Percentiles rank a stretch among this genome's conserved stretches.
Conservation (phyloP, 1,140 invertebrate genomes). For the Solenopsis invicta region DNA sequence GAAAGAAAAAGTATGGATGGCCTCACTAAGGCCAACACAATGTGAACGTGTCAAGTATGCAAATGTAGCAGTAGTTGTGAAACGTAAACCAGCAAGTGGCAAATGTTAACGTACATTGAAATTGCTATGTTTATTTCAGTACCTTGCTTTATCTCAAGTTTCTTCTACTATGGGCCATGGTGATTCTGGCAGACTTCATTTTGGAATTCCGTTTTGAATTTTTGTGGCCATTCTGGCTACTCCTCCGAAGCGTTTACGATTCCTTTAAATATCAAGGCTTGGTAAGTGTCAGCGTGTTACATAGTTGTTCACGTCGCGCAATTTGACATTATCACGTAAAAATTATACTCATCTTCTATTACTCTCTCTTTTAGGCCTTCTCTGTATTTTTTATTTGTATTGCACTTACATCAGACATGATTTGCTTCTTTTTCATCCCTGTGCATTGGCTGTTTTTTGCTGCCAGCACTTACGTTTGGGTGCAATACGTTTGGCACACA, state of each 20-base stretch:
- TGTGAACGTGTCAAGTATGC: neutral
- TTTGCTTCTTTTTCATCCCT: constrained; percentile 99
- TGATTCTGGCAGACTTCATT: constrained; percentile 98
- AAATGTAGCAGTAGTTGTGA: neutral
- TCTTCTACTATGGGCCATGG: constrained; percentile 97
- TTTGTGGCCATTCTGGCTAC: constrained; percentile 99
- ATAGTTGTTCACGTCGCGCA: neutral
- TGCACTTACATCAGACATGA: constrained; percentile 98
- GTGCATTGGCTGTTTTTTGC: constrained; percentile 99
- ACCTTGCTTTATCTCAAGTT: constrained; percentile 98
- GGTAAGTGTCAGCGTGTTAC: constrained; percentile 90
- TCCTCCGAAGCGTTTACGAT: constrained; percentile 98
- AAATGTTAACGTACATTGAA: neutral
- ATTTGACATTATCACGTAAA: constrained; percentile 89
- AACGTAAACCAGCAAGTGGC: neutral
- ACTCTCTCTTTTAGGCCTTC: constrained; percentile 94
- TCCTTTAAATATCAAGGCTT: constrained; percentile 99
- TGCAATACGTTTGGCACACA: constrained; percentile 99
- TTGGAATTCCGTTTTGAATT: constrained; percentile 99
- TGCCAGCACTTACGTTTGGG: constrained; percentile 99
- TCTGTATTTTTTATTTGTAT: constrained; percentile 99
- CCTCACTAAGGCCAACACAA: neutral
- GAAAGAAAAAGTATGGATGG: neutral
- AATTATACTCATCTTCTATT: constrained; percentile 30
- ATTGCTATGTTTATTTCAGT: constrained; percentile 89